These are phyloP conservation scores for Cheilosia vulpina DNA, from an alignment of 2,888 invertebrate genomes.

Conservation along the genomic window DNA sequence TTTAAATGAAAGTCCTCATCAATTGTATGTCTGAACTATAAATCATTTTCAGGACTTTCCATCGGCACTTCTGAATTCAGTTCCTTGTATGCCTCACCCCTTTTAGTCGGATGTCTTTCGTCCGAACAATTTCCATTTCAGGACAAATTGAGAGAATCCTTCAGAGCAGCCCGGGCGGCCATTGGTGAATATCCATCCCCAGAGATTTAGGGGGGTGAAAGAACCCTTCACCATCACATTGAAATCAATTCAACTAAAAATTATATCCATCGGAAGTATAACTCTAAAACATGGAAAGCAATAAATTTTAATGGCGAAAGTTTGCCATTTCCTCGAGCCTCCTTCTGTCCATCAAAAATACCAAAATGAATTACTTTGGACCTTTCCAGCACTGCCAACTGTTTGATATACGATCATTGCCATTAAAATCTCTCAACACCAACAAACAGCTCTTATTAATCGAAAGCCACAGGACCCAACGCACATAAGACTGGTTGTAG, in stretches of 20 bases:
- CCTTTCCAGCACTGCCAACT: constrained; percentile 31
- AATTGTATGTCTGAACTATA: too few species aligned
- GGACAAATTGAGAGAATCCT: too few species aligned
- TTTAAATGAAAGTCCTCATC: too few species aligned
- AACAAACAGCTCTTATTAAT: constrained; percentile 41
- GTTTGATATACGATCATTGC: constrained; percentile 13
- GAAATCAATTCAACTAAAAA: neutral
- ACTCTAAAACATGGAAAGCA: constrained; percentile 1
- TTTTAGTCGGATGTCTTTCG: too few species aligned
- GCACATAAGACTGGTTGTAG: too few species aligned
- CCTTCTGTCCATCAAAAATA: neutral
- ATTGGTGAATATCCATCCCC: too few species aligned
- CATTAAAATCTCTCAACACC: constrained; percentile 50
- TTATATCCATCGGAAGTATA: neutral
- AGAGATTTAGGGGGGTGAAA: too few species aligned
- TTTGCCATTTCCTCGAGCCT: constrained; percentile 4
- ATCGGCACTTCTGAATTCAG: too few species aligned
- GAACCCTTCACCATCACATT: neutral
- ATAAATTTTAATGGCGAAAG: constrained; percentile 56
- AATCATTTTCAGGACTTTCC: too few species aligned
- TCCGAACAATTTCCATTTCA: too few species aligned
- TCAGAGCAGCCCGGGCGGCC: too few species aligned
- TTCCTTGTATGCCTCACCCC: too few species aligned
- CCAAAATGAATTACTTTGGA: constrained; percentile 10
- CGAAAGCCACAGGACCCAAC: neutral